These are phyloP conservation scores for Morus bassanus DNA, from an alignment of 2,797 vertebrate species.

Conservation along the genomic window DNA sequence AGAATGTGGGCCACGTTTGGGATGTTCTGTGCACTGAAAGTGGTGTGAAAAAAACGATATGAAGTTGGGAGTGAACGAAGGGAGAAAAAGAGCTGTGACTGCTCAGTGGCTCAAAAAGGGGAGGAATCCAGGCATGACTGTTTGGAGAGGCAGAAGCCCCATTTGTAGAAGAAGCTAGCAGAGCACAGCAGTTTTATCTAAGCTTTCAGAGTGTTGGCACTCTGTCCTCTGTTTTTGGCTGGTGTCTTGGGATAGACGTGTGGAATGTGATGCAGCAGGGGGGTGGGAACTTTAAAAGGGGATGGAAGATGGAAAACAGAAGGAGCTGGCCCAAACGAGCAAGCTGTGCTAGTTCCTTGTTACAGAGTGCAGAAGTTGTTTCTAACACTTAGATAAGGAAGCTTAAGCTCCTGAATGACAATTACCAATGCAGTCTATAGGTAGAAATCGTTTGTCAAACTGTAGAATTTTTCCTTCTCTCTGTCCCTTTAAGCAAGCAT, in stretches of 20 bases:
- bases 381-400: not conserved
- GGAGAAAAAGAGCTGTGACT: not conserved
- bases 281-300: not conserved
- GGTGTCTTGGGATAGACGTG: not conserved
- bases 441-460: not conserved
- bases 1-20: not conserved
- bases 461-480: not conserved
- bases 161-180: not conserved
- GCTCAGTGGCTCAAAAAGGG: not conserved
- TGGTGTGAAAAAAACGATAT: not conserved
- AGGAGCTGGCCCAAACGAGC: not conserved
- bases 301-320: conserved; percentile 22
- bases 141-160: not conserved
- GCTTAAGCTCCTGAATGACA: not conserved
- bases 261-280: conserved; percentile 7
- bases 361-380: not conserved
- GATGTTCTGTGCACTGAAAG: not conserved
- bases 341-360: not conserved
- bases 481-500: not conserved
- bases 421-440: not conserved
- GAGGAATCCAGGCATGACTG: not conserved
- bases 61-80: not conserved
- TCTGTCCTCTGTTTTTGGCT: not conserved
- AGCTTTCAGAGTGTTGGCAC: not conserved
- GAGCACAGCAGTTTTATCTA: not conserved